Conservation (phyloP, 1,140 invertebrate species). For the Ephestia elutella region DNA sequence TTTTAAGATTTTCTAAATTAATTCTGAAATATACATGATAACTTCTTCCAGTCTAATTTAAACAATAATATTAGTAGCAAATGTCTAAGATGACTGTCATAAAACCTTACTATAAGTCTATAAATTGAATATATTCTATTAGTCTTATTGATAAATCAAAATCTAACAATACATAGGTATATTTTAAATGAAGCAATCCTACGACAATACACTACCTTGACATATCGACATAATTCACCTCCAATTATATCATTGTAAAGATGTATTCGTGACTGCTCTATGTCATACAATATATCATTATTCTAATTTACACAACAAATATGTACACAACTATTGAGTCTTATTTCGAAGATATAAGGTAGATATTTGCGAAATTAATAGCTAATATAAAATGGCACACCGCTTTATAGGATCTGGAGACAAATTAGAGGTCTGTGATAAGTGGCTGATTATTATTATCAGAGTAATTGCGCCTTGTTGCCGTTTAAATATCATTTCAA, state of each 20-base stretch:
- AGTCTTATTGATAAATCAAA: too few species aligned
- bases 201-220: neutral
- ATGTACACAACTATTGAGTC: neutral
- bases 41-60: too few species aligned
- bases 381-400: neutral
- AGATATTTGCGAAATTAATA: neutral
- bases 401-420: conserved; percentile 4
- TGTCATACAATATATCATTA: conserved; percentile 6
- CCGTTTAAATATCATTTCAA: conserved; percentile 3
- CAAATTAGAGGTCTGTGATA: conserved; percentile 7
- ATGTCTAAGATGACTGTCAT: too few species aligned
- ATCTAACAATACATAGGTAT: neutral
- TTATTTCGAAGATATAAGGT: neutral
- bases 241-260: conserved; percentile 5
- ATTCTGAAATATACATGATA: too few species aligned
- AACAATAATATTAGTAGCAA: too few species aligned
- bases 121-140: too few species aligned
- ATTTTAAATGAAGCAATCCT: neutral
- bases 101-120: too few species aligned
- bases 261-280: conserved; percentile 4
- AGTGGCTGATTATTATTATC: conserved; percentile 8
- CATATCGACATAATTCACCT: neutral
- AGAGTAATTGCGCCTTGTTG: neutral
- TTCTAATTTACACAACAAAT: too few species aligned
- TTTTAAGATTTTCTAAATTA: too few species aligned